Base-by-base conservation (phyloP, 2,797 vertebrate species). In the Rhinogobio ventralis region DNA sequence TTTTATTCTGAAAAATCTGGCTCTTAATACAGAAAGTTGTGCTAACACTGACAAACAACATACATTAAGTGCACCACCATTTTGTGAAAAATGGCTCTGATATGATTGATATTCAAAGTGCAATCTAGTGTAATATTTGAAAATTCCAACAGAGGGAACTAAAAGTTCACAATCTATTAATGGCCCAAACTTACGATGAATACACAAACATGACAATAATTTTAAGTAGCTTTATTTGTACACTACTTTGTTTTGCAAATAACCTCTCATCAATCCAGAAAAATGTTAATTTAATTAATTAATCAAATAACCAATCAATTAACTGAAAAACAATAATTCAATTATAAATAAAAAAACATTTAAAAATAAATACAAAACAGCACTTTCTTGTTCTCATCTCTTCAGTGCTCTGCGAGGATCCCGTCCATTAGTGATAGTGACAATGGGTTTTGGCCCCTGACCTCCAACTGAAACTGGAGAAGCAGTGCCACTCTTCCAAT, bases 391-490 rank as follows among this genome's bases (percentile, higher is more conserved):
- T 23, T 33, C 23, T 86, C 62, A 86, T 76, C 84, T 68, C 72
- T 82, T 86, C 46, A 77, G 62, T 0, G 25, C 51, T 60, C 72
- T 39, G 25, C 72, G 84, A 76, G 84, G 84, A 30, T 81, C 84
- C 14, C 84, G 84, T 45, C 79, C 79, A 49, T 81, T 51, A 7
- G 46, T 74, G 25, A 39, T 25, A 64, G 42, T 0, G 39, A n/a
- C 8, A 1, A 10, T 11, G 13, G 49, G 49, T 76, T 81, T 82
- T 30, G 45, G 20, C 25, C 82, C 49, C 2, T 39, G 19, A 53
- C 39, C 28, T 66, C 77, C 36, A 30, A 23, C 23, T 30, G 23
- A 2, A 33, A 67, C 42, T 79, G 36, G 5, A 45, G 68, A n/a
- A 66, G 42, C 45, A 39, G 2, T 3, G 7, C 19, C 39, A 49